These are phyloP conservation scores for Cecidostiba fungosa DNA, from an alignment of 2,888 invertebrate genomes.

Conservation along the genomic window DNA sequence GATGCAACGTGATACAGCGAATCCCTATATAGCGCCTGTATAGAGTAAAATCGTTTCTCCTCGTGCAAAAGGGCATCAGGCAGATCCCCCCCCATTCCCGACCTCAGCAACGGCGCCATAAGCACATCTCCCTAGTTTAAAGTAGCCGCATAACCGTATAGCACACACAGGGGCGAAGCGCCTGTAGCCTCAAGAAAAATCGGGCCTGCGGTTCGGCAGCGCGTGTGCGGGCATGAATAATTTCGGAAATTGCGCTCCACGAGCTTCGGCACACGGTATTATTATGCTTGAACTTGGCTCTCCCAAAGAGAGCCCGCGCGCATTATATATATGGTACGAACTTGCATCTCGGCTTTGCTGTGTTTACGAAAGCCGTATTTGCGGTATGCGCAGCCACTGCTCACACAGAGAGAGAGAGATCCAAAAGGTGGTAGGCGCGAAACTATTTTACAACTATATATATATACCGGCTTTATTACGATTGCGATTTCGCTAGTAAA, in stretches of 20 bases:
- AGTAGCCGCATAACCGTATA: background rate
- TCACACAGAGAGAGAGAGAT: background rate
- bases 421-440: background rate
- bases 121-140: background rate
- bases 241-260: slow-evolving; percentile 44
- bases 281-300: slow-evolving; percentile 42
- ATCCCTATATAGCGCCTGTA: too few relatives aligned
- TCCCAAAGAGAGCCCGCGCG: background rate
- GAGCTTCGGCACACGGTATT: slow-evolving; percentile 11
- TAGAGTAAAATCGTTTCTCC: background rate
- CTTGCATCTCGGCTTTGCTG: slow-evolving; percentile 23
- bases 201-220: background rate
- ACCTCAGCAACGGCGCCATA: background rate
- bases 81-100: background rate
- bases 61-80: background rate
- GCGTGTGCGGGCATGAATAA: slow-evolving; percentile 42
- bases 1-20: too few relatives aligned
- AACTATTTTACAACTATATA: background rate
- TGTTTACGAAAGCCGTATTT: slow-evolving; percentile 33
- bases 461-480: slow-evolving; percentile 66
- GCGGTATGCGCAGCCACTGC: background rate
- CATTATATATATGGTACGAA: background rate
- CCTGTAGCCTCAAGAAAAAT: background rate
- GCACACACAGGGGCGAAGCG: background rate
- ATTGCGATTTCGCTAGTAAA: slow-evolving; percentile 64